phyloP scores from a whole-genome alignment of 2,113 vertebrate species.

The Monopterus albus region DNA sequence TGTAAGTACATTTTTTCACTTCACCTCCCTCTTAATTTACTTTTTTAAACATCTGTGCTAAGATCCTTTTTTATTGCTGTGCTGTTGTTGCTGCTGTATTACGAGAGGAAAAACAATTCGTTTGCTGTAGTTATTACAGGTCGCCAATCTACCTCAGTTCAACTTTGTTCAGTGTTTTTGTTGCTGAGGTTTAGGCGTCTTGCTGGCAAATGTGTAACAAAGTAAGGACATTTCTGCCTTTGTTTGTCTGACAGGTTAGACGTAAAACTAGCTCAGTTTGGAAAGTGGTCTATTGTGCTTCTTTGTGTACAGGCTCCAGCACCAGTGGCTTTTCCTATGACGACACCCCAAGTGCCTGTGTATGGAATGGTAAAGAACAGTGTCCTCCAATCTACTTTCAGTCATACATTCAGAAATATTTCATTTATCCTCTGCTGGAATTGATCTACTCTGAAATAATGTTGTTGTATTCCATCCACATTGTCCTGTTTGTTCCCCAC shows the following conservation, averaged over 20 bases:
- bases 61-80: background rate
- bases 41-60: background rate
- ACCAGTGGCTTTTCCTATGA: conserved; percentile 88
- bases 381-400: background rate
- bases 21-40: background rate
- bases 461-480: no score
- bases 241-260: conserved; percentile 12
- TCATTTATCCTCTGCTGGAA: background rate
- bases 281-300: background rate
- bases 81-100: conserved; percentile 11
- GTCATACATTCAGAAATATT: background rate
- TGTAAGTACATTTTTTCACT: conserved; percentile 79
- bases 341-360: conserved; percentile 92
- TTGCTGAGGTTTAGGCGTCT: conserved; percentile 3
- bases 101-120: background rate
- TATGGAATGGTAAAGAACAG: conserved; percentile 89
- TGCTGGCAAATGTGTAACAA: background rate
- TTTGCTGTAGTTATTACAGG: background rate
- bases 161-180: background rate
- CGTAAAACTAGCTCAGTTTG: background rate
- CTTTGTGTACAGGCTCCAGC: conserved; percentile 83
- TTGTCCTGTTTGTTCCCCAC: background rate
- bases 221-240: background rate
- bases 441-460: background rate
- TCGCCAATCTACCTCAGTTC: background rate